Evolutionary conservation across 2,888 invertebrate genomes (phyloP).

Genomic region (Tineola bisselliella): DNA sequence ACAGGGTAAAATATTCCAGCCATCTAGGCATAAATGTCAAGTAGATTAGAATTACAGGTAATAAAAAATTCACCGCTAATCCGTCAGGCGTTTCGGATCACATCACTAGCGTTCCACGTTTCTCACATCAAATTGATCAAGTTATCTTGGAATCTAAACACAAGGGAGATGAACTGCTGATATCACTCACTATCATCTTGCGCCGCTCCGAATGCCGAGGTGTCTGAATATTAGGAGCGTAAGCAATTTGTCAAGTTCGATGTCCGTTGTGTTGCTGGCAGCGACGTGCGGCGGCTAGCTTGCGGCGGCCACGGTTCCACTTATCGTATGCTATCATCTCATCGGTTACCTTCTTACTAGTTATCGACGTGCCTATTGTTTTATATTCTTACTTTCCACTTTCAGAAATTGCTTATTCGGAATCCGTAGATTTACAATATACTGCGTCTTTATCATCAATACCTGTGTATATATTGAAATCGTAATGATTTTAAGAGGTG

Average conservation of each 20-base stretch:
- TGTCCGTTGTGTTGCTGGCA: constrained; percentile 41
- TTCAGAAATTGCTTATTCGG: not conserved
- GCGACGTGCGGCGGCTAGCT: constrained; percentile 14
- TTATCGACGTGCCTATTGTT: constrained; percentile 26
- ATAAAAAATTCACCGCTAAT: constrained; percentile 16
- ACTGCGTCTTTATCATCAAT: constrained; percentile 27
- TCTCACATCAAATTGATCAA: constrained; percentile 48
- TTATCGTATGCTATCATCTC: constrained; percentile 25
- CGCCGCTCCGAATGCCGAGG: constrained; percentile 26
- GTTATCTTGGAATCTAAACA: constrained; percentile 57
- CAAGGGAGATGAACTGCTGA: constrained; percentile 48
- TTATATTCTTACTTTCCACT: constrained; percentile 12
- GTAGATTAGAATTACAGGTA: constrained; percentile 10
- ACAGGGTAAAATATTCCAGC: not conserved
- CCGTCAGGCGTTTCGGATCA: constrained; percentile 17
- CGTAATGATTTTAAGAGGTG: constrained; percentile 14
- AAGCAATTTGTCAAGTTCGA: constrained; percentile 64
- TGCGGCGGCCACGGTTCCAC: constrained; percentile 20
- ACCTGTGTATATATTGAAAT: not conserved
- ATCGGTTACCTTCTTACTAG: constrained; percentile 20
- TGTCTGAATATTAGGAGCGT: constrained; percentile 62
- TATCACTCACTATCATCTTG: constrained; percentile 31
- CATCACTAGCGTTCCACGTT: constrained; percentile 32
- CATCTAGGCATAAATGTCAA: constrained; percentile 9
- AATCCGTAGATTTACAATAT: constrained; percentile 10